Base-by-base conservation (phyloP, 2,113 vertebrate genomes). In the Labeo catla region DNA sequence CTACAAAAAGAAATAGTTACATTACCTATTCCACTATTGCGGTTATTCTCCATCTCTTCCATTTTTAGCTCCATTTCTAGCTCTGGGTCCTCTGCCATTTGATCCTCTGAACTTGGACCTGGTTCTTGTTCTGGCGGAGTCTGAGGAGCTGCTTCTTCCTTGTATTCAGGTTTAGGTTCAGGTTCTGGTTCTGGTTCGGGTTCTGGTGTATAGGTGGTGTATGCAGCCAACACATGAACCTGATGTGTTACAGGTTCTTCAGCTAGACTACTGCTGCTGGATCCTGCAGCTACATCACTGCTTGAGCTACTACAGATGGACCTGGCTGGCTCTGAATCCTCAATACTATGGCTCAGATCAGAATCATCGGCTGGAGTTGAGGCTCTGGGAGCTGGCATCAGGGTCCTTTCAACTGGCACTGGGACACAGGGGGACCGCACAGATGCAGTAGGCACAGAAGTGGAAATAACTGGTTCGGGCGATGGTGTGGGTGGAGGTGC, bases 1-100 rank as follows among this genome's bases (percentile, higher is more conserved):
- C 10, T 6, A 39, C 6, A 52, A 80, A 80, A 68, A 36, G 16
- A 68, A 0, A 36, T 21, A 8, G 23, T 70, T 52, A 84, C 82
- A 43, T 97, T 95, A 99, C 98, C 97, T 87, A 95, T 93, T 81
- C 95, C 90, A 86, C 96, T 97, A 93, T 96, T 96, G 91, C 96
- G 93, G 86, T 96, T 97, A 87, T 95, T 96, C 63, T 97, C 97
- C 61, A 88, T 93, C 84, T 96, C 97, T 76, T 98, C 96, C 39
- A 91, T 89, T 88, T 95, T 97, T 66, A 93, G 90, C 73, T 93
- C 95, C 19, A 95, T 93, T 11, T 95, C 91, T 4, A 91, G 76
- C 85, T 91, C 80, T 76, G 79, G 57, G 70, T 84, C 21, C 89
- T 87, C 3, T 76, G 83, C 39, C 89, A 89, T 49, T 88, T 86